Evolutionary conservation across 2,113 vertebrate genomes (phyloP).

Genomic region (Erythrocercus mccallii): DNA sequence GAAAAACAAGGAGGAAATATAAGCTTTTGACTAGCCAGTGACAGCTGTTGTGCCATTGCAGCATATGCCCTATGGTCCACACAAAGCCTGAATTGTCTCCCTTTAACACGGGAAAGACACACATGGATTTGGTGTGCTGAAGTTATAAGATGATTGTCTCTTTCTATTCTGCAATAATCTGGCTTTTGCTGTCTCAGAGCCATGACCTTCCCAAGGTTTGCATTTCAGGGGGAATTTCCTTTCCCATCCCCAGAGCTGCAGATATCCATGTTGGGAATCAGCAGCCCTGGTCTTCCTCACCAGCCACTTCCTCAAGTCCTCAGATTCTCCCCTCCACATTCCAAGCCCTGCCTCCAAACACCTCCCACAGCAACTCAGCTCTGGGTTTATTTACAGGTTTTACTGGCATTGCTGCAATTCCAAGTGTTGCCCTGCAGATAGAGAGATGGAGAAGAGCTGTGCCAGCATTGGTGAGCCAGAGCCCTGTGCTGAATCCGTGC

Average conservation of each 20-base stretch:
- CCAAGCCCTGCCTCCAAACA: conserved; percentile 28
- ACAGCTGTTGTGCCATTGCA: neutral
- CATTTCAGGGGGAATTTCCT: neutral
- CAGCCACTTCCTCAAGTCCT: conserved; percentile 19
- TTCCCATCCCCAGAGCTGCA: neutral
- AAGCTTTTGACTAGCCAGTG: neutral
- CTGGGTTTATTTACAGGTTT: conserved; percentile 59
- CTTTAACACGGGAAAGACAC: neutral
- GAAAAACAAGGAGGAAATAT: neutral
- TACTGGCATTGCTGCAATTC: conserved; percentile 42
- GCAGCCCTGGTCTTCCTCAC: conserved; percentile 27
- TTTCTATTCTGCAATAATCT: neutral
- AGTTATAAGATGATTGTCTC: neutral
- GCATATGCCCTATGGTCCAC: too few relatives aligned
- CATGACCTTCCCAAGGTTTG: neutral
- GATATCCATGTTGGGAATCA: accelerated
- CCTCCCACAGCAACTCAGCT: neutral
- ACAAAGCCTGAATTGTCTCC: neutral
- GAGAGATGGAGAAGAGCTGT: neutral
- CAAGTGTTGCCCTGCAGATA: conserved; percentile 13
- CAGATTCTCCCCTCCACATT: neutral
- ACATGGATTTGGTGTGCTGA: neutral
- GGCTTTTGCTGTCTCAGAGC: neutral
- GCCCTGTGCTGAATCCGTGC: neutral
- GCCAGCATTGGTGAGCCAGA: neutral